Base-by-base conservation (phyloP, 2,888 invertebrate genomes). In the Oscheius myriophilus region DNA sequence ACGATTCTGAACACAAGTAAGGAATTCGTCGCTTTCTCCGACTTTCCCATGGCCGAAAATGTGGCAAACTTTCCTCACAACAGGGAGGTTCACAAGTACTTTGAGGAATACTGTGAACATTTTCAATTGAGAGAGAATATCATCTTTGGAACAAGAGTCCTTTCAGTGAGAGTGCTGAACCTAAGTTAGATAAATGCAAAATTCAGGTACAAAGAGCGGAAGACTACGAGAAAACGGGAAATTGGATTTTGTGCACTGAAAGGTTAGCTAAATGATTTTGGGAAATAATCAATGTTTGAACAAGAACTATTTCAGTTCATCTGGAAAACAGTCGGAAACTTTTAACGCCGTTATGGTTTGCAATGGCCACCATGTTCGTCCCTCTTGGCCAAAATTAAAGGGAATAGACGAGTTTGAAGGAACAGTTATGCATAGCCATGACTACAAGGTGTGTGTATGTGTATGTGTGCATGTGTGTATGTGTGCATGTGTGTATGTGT, bases 281-380 rank as follows among this genome's bases (percentile, higher is more conserved):
- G n/a, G n/a, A n/a, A n/a, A n/a, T n/a, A n/a, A n/a, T n/a, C n/a
- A n/a, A n/a, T n/a, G n/a, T n/a, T n/a, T n/a, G n/a, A n/a, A n/a
- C n/a, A n/a, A n/a, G n/a, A n/a, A n/a, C 14, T 11, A 42, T 39
- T 63, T 52, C 39, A 63, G 52, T 41, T 9, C 1, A 2, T 18
- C 11, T 16, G 51, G 54, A 14, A 25, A 18, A 7, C n/a, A 52
- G 23, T 21, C 26, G 16, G 16, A 26, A 4, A 43, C 25, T n/a
- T 87, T 83, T 73, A 87, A 88, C 65, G 88, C 87, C 3, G 88
- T 89, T 0, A 83, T 88, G 83, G 83, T 88, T 12, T 88, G 88
- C 76, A 86, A 85, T 0, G 89, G 89, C 4, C 88, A 88, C 69
- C 88, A 88, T 69, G 86, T 86, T 2, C 82, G 82, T 58, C 88